A percentile compares a stretch with the other conserved stretches of the same genome.
Evolutionary conservation across 2,113 vertebrate species (phyloP).

Genomic region (Pelecanus crispus): DNA sequence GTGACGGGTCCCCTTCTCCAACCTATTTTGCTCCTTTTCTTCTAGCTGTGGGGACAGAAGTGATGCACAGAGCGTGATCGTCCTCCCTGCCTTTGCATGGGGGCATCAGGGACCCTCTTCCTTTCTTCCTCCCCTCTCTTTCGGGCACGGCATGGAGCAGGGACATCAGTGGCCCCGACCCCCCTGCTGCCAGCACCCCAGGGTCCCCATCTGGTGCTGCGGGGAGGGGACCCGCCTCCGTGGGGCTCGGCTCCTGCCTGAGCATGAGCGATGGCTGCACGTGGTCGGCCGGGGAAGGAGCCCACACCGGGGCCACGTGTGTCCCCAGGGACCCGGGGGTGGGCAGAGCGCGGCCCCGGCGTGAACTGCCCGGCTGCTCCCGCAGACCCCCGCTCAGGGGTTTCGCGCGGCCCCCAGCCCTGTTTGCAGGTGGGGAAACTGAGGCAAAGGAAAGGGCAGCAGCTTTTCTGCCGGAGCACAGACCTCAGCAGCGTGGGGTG

Average conservation of each 20-base stretch:
- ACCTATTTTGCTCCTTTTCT: not conserved
- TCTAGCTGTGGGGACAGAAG: not conserved
- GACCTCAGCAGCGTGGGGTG: fast-evolving
- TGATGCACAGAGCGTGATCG: fast-evolving
- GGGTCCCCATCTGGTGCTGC: fast-evolving
- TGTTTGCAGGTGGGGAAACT: not conserved
- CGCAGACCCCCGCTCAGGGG: fast-evolving
- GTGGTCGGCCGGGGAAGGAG: fast-evolving
- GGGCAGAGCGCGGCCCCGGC: not conserved
- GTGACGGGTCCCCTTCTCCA: not conserved
- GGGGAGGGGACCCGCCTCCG: not conserved
- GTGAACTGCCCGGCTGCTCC: not conserved
- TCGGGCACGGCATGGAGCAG: fast-evolving
- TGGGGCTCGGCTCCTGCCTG: not conserved
- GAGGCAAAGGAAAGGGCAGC: not conserved
- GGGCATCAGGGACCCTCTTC: not conserved
- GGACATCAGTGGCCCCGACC: not conserved
- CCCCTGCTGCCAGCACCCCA: fast-evolving
- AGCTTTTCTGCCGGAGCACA: not conserved
- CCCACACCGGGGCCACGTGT: fast-evolving
- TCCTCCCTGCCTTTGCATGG: not conserved
- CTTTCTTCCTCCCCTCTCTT: not conserved
- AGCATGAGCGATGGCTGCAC: not conserved
- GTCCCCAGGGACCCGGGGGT: not conserved
- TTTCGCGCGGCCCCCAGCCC: not conserved